Conservation (phyloP, 2,797 vertebrate genomes). For the Thunnus albacares region DNA sequence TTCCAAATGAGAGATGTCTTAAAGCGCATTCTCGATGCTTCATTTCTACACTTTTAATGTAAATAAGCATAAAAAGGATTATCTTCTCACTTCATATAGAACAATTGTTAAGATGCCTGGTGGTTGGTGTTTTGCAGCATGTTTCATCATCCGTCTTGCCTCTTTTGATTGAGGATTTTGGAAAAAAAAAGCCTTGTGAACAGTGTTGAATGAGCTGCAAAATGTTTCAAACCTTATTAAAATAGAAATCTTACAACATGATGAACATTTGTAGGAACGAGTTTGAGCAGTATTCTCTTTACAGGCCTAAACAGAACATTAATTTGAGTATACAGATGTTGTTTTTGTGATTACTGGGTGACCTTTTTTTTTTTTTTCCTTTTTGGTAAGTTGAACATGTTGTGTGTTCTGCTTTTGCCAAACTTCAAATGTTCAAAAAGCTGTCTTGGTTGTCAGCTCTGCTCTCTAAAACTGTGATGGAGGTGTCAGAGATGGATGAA, state of each 20-base stretch:
- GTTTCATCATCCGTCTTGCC: slow-evolving; percentile 12
- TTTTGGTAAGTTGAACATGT: slow-evolving; percentile 10
- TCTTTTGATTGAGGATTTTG: background rate
- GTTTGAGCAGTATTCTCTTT: background rate
- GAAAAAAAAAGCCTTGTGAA: slow-evolving; percentile 1
- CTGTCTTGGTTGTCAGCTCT: background rate
- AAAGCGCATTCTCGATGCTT: background rate
- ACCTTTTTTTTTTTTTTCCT: background rate
- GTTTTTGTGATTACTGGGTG: background rate
- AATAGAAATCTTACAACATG: background rate
- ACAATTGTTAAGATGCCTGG: background rate
- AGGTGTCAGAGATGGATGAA: background rate
- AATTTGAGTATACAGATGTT: background rate
- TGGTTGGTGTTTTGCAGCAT: slow-evolving; percentile 17
- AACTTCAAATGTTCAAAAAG: background rate
- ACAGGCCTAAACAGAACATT: accelerated
- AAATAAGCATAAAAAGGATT: slow-evolving; percentile 6
- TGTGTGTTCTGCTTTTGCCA: slow-evolving; percentile 3
- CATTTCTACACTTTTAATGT: background rate
- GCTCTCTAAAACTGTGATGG: background rate
- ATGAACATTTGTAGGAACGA: background rate
- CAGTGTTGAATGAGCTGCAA: background rate
- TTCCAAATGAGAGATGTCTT: slow-evolving; percentile 17
- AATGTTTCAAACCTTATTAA: background rate
- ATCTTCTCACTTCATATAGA: background rate